Base-by-base conservation (phyloP, 1,140 invertebrate species). In the Colletes latitarsis region DNA sequence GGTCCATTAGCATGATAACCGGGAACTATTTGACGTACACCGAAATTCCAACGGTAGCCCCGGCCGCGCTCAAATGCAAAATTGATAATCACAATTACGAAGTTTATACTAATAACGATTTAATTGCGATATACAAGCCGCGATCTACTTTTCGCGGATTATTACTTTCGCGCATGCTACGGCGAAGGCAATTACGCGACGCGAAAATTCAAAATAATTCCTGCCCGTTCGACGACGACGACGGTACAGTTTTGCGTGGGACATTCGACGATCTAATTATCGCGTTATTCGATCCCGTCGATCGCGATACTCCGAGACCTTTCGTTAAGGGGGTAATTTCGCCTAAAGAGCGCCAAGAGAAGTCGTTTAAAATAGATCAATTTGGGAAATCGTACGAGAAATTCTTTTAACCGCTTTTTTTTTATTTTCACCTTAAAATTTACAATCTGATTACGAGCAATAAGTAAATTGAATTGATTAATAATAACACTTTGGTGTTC, bases 1-100 rank as follows among this genome's bases (percentile, higher is more conserved):
- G 81, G 82, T 86, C 85, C 85, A 88, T 88, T 89, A 86, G 76
- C 81, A 68, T 81, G 84, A 82, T 82, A 70, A 82, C 80, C 49
- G 77, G 77, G 79, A 77, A 87, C 75, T 87, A 87, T 87, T 87
- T 86, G 83, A 83, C 85, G 84, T 77, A 66, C 68, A 77, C 81
- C 66, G 68, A 55, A 79, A 82, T 79, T 82, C 68, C 75, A 62
- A 19, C 60, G 69, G 1, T 30, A 30, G 30, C 14, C 17, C 6
- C 52, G 21, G 55, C 58, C 68, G 78, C 80, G 74, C 66, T 77
- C 75, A 14, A 82, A 70, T 82, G 64, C 62, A 60, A 60, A 80
- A 82, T 82, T 77, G 80, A 82, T 82, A 79, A 79, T 79, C 77
- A 62, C 77, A 79, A 79, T 79, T 79, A 79, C 70, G 77, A 79